phyloP scores from a whole-genome alignment of 2,113 vertebrate species.

The Morphnarchus princeps region DNA sequence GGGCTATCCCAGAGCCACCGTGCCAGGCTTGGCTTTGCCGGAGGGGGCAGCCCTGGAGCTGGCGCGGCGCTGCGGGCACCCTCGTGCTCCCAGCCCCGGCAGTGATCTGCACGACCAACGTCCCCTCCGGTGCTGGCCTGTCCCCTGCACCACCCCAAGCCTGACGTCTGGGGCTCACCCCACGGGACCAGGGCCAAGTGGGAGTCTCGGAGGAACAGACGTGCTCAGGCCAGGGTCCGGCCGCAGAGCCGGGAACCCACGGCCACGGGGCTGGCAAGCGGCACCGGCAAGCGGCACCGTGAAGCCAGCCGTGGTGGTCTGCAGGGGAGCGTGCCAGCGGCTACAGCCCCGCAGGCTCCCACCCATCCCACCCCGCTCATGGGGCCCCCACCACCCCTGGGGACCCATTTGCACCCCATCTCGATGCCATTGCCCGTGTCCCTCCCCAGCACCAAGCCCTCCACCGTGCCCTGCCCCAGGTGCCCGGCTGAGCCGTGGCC shows the following conservation, averaged over 20 bases:
- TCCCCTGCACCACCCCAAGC: background rate
- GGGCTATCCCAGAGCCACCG: too few species aligned
- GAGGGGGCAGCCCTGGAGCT: background rate
- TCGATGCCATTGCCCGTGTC: too few species aligned
- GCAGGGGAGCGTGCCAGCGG: background rate
- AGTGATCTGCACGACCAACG: rapidly evolving
- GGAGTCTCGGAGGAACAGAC: too few species aligned
- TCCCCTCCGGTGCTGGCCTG: background rate
- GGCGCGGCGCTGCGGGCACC: background rate
- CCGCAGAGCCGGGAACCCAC: rapidly evolving
- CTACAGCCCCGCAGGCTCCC: background rate
- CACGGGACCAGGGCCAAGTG: background rate
- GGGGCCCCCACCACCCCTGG: background rate
- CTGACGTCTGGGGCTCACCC: background rate
- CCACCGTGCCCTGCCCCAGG: too few species aligned
- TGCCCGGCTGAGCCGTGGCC: too few species aligned
- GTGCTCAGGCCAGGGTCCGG: background rate
- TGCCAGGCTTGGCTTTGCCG: too few species aligned
- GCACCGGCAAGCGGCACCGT: rapidly evolving
- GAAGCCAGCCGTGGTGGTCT: background rate
- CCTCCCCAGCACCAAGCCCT: too few species aligned
- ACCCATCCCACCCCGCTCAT: background rate
- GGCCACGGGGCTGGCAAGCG: rapidly evolving
- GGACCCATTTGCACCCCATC: too few species aligned
- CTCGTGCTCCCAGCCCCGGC: too few species aligned